phyloP scores from a whole-genome alignment of 2,797 vertebrate species.

The Columba guinea region DNA sequence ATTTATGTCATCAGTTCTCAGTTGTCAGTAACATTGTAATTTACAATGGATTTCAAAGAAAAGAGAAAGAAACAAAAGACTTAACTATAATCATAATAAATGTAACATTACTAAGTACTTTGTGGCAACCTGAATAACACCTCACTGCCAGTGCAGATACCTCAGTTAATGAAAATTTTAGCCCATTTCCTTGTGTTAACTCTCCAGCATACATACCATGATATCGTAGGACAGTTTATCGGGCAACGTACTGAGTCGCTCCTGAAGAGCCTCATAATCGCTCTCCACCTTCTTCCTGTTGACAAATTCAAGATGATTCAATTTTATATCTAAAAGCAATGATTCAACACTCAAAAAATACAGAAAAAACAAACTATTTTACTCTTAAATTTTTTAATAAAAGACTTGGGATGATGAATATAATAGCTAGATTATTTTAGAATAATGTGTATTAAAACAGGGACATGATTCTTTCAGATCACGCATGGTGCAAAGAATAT shows the following conservation, averaged over 20 bases:
- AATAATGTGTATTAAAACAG: not conserved
- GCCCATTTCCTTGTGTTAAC: not conserved
- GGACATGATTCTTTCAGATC: not conserved
- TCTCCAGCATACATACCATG: conserved; percentile 82
- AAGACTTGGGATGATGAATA: not conserved
- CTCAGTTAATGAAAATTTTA: not conserved
- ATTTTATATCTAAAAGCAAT: not conserved
- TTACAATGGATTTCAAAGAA: conserved; percentile 41
- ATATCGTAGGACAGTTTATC: conserved; percentile 92
- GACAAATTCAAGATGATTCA: conserved; percentile 30
- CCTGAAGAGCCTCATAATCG: conserved; percentile 89
- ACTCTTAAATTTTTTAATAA: not conserved
- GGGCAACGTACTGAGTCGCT: conserved; percentile 88
- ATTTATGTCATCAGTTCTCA: conserved; percentile 51
- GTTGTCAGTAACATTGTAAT: conserved; percentile 45
- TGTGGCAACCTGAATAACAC: not conserved
- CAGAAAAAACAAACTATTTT: not conserved
- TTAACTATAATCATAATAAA: conserved; percentile 24
- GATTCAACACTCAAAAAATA: not conserved
- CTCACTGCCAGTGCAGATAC: not conserved
- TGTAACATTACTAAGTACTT: not conserved
- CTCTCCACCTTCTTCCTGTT: conserved; percentile 90
- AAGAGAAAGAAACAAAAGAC: conserved; percentile 26
- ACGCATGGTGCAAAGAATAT: not conserved
- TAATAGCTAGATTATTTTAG: not conserved